phyloP scores from a whole-genome alignment of 2,888 invertebrate species.

The Eilema caniola region DNA sequence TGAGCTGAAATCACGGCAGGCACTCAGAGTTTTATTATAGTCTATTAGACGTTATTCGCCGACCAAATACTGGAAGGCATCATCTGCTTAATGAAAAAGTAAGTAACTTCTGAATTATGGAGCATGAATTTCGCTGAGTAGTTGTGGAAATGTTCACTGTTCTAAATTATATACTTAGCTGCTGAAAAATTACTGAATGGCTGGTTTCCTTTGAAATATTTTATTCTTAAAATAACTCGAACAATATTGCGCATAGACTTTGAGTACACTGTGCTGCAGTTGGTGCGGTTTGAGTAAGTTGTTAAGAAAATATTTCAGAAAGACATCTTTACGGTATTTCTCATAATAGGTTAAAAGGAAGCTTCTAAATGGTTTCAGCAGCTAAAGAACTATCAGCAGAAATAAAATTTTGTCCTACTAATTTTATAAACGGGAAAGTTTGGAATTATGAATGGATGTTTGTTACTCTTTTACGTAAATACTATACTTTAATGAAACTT shows the following conservation, averaged over 20 bases:
- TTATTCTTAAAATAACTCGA: background rate
- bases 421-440: too few relatives aligned
- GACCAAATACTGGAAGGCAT: slow-evolving; percentile 32
- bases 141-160: slow-evolving; percentile 28
- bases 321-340: background rate
- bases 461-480: too few relatives aligned
- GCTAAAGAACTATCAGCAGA: background rate
- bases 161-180: background rate
- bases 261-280: background rate
- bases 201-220: background rate
- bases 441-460: too few relatives aligned
- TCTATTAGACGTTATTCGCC: slow-evolving; percentile 57
- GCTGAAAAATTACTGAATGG: background rate
- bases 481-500: too few relatives aligned
- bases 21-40: slow-evolving; percentile 51
- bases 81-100: slow-evolving; percentile 41
- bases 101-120: slow-evolving; percentile 37
- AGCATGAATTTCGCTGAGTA: slow-evolving; percentile 35
- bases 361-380: background rate
- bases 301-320: slow-evolving; percentile 1
- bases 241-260: background rate
- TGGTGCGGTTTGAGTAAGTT: background rate
- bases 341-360: background rate
- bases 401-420: too few relatives aligned
- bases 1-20: slow-evolving; percentile 57